Percentiles rank a stretch among this genome's conserved stretches.
phyloP scores from a whole-genome alignment of 2,888 invertebrate species.

The Philopedon plagiatum region DNA sequence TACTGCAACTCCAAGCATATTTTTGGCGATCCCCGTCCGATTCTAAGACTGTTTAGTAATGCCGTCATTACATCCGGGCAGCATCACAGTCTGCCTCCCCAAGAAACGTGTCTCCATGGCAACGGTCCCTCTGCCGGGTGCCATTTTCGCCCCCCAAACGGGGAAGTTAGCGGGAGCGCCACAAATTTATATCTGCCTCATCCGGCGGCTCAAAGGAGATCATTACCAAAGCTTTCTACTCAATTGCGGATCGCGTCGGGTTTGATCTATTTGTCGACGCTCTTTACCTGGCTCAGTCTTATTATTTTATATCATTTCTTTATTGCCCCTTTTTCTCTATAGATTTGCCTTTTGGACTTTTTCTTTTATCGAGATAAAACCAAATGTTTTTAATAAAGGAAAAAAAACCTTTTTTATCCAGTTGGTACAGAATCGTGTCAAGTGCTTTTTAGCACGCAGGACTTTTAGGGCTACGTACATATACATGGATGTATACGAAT shows the following conservation, averaged over 20 bases:
- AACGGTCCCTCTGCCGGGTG: constrained; percentile 64
- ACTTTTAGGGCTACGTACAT: no score
- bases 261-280: constrained; percentile 70
- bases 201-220: constrained; percentile 70
- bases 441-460: no score
- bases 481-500: no score
- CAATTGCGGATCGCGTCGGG: constrained; percentile 70
- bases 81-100: constrained; percentile 48
- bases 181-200: constrained; percentile 71
- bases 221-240: constrained; percentile 71
- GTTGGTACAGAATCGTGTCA: no score
- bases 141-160: constrained; percentile 65
- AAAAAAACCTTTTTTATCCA: no score
- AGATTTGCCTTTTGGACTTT: constrained; percentile 45
- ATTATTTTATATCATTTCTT: constrained; percentile 57
- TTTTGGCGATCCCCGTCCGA: constrained; percentile 34
- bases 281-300: constrained; percentile 62
- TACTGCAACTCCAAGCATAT: constrained; percentile 36
- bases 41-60: constrained; percentile 40
- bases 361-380: constrained; percentile 29
- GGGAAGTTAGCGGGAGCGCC: constrained; percentile 69
- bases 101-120: constrained; percentile 68
- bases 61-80: background rate
- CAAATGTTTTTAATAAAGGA: constrained; percentile 14
- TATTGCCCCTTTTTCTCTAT: constrained; percentile 47